phyloP scores from a whole-genome alignment of 2,888 invertebrate species.

The Panorpa germanica region DNA sequence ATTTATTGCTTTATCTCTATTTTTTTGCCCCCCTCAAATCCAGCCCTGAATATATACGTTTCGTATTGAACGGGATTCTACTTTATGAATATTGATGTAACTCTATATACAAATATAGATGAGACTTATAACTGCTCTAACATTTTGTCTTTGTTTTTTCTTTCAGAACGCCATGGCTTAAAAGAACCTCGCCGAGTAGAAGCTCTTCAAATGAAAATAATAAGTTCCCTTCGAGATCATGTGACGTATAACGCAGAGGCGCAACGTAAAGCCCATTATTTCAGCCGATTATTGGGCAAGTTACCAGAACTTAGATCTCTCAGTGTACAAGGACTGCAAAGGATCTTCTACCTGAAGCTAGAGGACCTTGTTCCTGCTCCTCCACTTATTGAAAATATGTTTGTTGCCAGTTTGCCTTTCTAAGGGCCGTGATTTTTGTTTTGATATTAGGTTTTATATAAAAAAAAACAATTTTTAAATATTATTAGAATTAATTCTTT shows the following conservation, averaged over 20 bases:
- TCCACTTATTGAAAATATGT: constrained; percentile 87
- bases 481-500: no score
- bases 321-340: constrained; percentile 82
- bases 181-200: constrained; percentile 85
- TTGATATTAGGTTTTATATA: no score
- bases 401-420: constrained; percentile 86
- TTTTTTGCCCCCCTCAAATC: constrained; percentile 9
- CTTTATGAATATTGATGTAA: neutral
- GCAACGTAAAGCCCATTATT: constrained; percentile 80
- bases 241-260: constrained; percentile 83
- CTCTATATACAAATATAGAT: neutral
- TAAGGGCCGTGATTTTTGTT: constrained; percentile 29
- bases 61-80: constrained; percentile 1
- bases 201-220: constrained; percentile 90
- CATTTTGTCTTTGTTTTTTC: constrained; percentile 13
- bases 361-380: constrained; percentile 86
- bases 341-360: constrained; percentile 84
- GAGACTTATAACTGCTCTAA: neutral
- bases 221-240: constrained; percentile 87
- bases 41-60: no score
- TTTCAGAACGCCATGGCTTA: constrained; percentile 77
- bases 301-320: constrained; percentile 82
- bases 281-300: constrained; percentile 81
- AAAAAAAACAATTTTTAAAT: no score
- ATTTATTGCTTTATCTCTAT: constrained; percentile 1